A percentile compares a stretch with the other conserved stretches of the same genome.
These are phyloP conservation scores for Deroplatys truncata DNA, from an alignment of 2,888 invertebrate genomes.

Conservation along the genomic window DNA sequence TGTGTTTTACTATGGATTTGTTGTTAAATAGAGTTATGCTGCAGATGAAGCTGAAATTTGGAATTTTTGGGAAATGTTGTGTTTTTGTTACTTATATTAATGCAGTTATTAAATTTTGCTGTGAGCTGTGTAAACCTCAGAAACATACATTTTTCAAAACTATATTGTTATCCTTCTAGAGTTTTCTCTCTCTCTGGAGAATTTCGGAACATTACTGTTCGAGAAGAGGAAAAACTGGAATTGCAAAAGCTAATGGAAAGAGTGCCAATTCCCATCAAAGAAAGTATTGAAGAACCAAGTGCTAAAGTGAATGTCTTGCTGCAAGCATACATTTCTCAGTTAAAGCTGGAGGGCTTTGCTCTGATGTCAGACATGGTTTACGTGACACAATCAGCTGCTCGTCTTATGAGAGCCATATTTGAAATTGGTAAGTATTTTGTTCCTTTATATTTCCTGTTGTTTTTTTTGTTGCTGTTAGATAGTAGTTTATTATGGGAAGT, in stretches of 20 bases:
- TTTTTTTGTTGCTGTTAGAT: background rate
- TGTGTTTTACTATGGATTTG: too few relatives aligned
- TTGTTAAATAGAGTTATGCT: too few relatives aligned
- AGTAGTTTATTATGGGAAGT: background rate
- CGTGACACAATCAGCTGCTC: slow-evolving; percentile 94
- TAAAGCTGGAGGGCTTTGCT: slow-evolving; percentile 97
- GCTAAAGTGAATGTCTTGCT: slow-evolving; percentile 94
- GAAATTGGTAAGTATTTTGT: slow-evolving; percentile 62
- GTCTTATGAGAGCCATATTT: slow-evolving; percentile 92
- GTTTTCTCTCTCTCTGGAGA: slow-evolving; percentile 99
- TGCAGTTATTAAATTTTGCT: too few relatives aligned
- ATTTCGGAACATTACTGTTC: slow-evolving; percentile 87
- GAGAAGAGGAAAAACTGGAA: slow-evolving; percentile 96
- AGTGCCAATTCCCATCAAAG: slow-evolving; percentile 98
- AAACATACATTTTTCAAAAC: too few relatives aligned
- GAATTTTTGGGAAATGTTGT: too few relatives aligned
- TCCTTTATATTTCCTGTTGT: background rate
- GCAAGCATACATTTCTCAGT: slow-evolving; percentile 96
- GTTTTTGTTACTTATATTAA: too few relatives aligned
- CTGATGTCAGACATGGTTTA: slow-evolving; percentile 99
- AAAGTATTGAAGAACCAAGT: slow-evolving; percentile 95
- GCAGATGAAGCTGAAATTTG: too few relatives aligned
- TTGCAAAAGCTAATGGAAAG: slow-evolving; percentile 90
- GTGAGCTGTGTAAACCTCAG: too few relatives aligned
- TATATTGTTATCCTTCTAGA: slow-evolving; percentile 39